These are phyloP conservation scores for Anguilla anguilla DNA, from an alignment of 2,797 vertebrate genomes.

Conservation along the genomic window DNA sequence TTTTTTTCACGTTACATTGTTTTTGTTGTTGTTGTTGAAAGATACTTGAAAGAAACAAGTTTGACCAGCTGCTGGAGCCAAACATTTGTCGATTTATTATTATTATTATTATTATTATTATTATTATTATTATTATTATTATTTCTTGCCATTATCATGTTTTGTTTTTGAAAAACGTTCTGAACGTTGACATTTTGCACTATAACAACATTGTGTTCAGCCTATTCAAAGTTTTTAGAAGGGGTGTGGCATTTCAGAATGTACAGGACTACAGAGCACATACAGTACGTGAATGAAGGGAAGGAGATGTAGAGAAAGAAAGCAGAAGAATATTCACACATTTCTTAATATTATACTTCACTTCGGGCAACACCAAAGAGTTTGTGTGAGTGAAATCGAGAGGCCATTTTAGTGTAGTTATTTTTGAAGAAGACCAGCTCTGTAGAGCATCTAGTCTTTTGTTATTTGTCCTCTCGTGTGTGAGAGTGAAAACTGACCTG, in stretches of 20 bases:
- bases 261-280: slow-evolving; percentile 67
- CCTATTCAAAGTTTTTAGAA: slow-evolving; percentile 80
- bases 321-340: slow-evolving; percentile 24
- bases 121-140: slow-evolving; percentile 41
- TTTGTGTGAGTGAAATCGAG: slow-evolving; percentile 55
- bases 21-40: slow-evolving; percentile 78
- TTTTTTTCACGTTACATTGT: slow-evolving; percentile 71
- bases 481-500: neutral
- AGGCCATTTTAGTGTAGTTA: slow-evolving; percentile 65
- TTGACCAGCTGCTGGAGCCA: slow-evolving; percentile 87
- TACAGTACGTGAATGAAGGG: slow-evolving; percentile 77
- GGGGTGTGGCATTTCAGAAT: slow-evolving; percentile 80
- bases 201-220: slow-evolving; percentile 81
- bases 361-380: slow-evolving; percentile 46
- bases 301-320: slow-evolving; percentile 15
- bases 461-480: neutral
- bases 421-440: slow-evolving; percentile 38
- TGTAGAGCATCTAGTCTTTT: slow-evolving; percentile 61
- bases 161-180: slow-evolving; percentile 46
- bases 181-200: slow-evolving; percentile 90
- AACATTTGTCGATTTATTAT: slow-evolving; percentile 80
- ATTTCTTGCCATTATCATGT: slow-evolving; percentile 47
- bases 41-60: slow-evolving; percentile 90
- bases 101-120: slow-evolving; percentile 39
- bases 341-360: slow-evolving; percentile 19